Percentiles rank a stretch among this genome's conserved stretches.
Conservation (phyloP, 1,140 invertebrate species). For the Macrocentrus cingulum region DNA sequence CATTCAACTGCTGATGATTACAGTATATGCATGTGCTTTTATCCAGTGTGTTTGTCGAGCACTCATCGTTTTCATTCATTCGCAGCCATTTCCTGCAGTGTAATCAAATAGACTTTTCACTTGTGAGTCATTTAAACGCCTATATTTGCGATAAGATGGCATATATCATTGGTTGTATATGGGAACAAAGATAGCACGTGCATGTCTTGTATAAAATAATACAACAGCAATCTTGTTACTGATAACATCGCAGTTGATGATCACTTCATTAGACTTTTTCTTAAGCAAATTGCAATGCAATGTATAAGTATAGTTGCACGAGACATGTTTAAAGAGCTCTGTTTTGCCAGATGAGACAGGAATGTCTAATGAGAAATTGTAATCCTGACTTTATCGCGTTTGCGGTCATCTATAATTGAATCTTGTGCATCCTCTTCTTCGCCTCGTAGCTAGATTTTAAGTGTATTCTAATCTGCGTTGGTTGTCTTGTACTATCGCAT, state of each 20-base stretch:
- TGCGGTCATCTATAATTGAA: slow-evolving; percentile 17
- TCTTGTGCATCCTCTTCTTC: slow-evolving; percentile 6
- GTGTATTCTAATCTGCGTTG: slow-evolving; percentile 17
- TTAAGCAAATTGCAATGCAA: background rate
- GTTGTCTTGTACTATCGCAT: background rate
- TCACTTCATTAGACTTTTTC: background rate
- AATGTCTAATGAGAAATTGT: slow-evolving; percentile 15
- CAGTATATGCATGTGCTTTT: slow-evolving; percentile 2
- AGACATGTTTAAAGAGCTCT: background rate
- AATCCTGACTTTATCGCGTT: slow-evolving; percentile 16
- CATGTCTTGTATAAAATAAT: background rate
- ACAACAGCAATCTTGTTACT: background rate
- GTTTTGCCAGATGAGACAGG: slow-evolving; percentile 1
- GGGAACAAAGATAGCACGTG: background rate
- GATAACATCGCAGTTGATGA: background rate
- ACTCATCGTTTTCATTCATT: slow-evolving; percentile 18
- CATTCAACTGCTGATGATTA: slow-evolving; percentile 12
- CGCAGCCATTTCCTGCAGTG: slow-evolving; percentile 17
- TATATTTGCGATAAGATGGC: background rate
- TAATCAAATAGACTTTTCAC: slow-evolving; percentile 16
- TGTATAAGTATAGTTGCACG: background rate
- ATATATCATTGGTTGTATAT: background rate
- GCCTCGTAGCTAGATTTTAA: background rate
- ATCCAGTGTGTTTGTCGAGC: slow-evolving; percentile 20
- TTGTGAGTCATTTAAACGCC: slow-evolving; percentile 9